Conservation (phyloP, 2,797 vertebrate genomes). For the Distichodus sexfasciatus region DNA sequence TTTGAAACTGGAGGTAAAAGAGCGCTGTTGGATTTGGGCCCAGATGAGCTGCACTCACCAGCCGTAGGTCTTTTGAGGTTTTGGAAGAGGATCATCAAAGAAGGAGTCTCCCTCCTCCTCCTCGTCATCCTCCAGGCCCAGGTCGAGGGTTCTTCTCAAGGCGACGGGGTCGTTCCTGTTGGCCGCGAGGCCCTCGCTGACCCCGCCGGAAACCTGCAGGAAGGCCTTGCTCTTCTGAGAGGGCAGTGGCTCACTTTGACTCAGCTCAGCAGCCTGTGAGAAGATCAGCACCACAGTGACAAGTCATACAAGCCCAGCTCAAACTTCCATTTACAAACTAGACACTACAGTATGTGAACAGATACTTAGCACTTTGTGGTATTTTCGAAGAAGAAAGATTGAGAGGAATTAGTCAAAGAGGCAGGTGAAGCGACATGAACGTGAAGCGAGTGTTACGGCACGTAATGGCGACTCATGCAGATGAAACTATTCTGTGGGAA, state of each 20-base stretch:
- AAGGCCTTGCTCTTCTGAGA: conserved; percentile 66
- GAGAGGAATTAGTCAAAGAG: background rate
- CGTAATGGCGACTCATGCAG: background rate
- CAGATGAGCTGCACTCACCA: conserved; percentile 73
- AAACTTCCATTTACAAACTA: background rate
- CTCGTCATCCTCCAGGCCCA: conserved; percentile 55
- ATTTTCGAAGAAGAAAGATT: background rate
- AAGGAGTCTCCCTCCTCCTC: conserved; percentile 84
- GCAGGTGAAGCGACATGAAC: background rate
- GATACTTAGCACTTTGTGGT: no score
- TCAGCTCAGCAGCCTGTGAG: conserved; percentile 63
- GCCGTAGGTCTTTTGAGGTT: conserved; percentile 83
- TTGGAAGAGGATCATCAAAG: conserved; percentile 92
- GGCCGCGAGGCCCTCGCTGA: conserved; percentile 50
- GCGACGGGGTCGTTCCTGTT: conserved; percentile 27
- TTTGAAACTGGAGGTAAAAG: no score
- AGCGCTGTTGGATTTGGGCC: no score
- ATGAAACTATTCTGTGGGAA: background rate
- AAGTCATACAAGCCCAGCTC: background rate
- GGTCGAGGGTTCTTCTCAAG: conserved; percentile 60
- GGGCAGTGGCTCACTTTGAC: conserved; percentile 63
- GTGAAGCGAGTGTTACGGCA: no score
- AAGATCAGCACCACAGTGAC: background rate
- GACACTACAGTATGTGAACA: no score
- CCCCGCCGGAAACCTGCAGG: conserved; percentile 58